These are phyloP conservation scores for Heteromyza rotundicornis DNA, from an alignment of 2,888 invertebrate genomes.

Conservation along the genomic window DNA sequence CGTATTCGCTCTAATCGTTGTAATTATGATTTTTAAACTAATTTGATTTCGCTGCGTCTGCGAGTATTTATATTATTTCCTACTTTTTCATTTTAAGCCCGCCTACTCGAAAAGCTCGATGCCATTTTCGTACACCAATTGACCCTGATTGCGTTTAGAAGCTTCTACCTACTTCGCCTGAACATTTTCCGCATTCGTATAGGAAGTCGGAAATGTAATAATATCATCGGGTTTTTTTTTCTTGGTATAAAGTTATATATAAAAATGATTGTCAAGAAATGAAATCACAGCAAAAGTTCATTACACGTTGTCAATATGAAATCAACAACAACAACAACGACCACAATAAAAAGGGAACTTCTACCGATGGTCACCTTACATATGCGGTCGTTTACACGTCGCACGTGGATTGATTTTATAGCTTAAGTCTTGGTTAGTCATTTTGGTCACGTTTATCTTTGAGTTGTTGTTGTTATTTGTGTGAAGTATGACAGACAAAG, in stretches of 20 bases:
- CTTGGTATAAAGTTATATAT: not conserved
- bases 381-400: slow-evolving; percentile 23
- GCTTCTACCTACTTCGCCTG: not conserved
- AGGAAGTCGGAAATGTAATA: slow-evolving; percentile 46
- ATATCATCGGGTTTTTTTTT: too few relatives aligned
- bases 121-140: not conserved
- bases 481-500: too few relatives aligned
- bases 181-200: slow-evolving; percentile 47
- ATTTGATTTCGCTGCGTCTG: slow-evolving; percentile 5
- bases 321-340: not conserved
- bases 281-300: slow-evolving; percentile 44
- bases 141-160: slow-evolving; percentile 9
- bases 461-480: too few relatives aligned
- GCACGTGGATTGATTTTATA: not conserved
- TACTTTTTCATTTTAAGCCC: not conserved
- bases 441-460: too few relatives aligned
- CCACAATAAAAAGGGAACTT: not conserved
- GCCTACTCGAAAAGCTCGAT: slow-evolving; percentile 8
- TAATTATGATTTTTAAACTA: slow-evolving; percentile 27
- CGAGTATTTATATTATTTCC: slow-evolving; percentile 17
- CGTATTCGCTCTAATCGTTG: not conserved
- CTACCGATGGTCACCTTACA: slow-evolving; percentile 36
- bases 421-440: too few relatives aligned
- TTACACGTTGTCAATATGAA: slow-evolving; percentile 39
- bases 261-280: slow-evolving; percentile 10